Evolutionary conservation across 2,888 invertebrate genomes (phyloP), one percentile per base, ranked within the genome.

Genomic region (Hirudinaria manillensis): DNA sequence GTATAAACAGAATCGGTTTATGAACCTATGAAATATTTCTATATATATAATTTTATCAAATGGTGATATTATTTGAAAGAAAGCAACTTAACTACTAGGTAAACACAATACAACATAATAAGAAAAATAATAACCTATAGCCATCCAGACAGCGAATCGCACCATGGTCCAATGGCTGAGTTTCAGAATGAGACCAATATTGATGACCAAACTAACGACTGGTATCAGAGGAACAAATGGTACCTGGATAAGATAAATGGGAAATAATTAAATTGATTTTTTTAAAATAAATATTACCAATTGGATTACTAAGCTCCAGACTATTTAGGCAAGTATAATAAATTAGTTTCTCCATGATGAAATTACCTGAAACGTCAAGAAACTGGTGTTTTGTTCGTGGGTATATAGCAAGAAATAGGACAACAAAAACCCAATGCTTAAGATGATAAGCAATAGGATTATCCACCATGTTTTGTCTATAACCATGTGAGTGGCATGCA

Each of bases 401-500:
- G 84, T 81, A 27, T 83, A 77, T 76, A 86, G 83, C 32, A 84
- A 77, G 0, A 82, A 76, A 78, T 85, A 83, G 72, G 81, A 81
- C 16, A 81, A 38, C 36, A 84, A 76, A 24, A 84, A 80, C 53
- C 81, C 78, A 13, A 79, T 75, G 56, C 80, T 75, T 74, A 84
- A 82, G 4, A 85, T 34, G 29, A 85, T 79, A 2, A 84, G 79
- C 6, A 86, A 77, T 16, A 91, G 83, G 2, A 90, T 90, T 0
- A 90, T 89, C 91, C 91, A 92, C 88, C 91, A 90, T 10, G 88
- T 87, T 27, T 68, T 68, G 32, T 68, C 21, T 10, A 68, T 34
- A n/a, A 68, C 6, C 36, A 68, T 16, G 6, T 61, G 29, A 32
- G n/a, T n/a, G 32, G 4, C 68, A 34, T 34, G 36, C 7, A 68